Evolutionary conservation across 2,797 vertebrate species (phyloP), one percentile per base, ranked within the genome.

Genomic region (Perodicticus potto): DNA sequence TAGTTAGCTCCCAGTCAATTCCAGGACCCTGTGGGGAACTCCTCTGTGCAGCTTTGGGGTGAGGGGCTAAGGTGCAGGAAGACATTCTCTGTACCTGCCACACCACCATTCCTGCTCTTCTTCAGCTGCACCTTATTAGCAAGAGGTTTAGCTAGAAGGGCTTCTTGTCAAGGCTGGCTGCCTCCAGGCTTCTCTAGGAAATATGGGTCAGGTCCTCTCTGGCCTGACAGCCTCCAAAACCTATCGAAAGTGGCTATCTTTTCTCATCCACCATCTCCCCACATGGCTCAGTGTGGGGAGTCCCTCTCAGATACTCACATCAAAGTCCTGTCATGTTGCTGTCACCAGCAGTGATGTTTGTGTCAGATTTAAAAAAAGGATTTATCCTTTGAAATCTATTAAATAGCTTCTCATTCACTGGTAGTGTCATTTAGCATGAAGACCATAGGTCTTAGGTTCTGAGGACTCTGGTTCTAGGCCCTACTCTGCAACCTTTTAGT

Each of bases 341-440:
- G 5, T 37, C 23, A 11, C 32, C 74, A 6, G 1, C 29, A 70
- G 40, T 32, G 3, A 9, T 7, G 14, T 25, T 74, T 69, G 77
- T 63, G 11, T 55, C 34, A 65, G 11, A 4, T 49, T 78, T 70
- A 37, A 32, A 65, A 70, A 17, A 20, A 85, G 57, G 32, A 55
- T 72, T 72, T 90, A 61, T 81, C 73, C 77, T 87, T 84, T 16
- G 69, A 77, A 92, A 76, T 90, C 85, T 63, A 29, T 53, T 84
- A 0, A 0, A 5, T 63, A 95, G 45, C 27, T 69, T 14, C 11
- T 73, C 74, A 67, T 49, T 88, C 27, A 69, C 2, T 67, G 14
- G 20, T 22, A 25, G 9, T 67, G n/a, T 53, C 0, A 0, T n/a
- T 67, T 49, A 61, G 5, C 25, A 32, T 45, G 67, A 88, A 91